phyloP scores from a whole-genome alignment of 1,140 invertebrate species.

The Drosophila nikananu region DNA sequence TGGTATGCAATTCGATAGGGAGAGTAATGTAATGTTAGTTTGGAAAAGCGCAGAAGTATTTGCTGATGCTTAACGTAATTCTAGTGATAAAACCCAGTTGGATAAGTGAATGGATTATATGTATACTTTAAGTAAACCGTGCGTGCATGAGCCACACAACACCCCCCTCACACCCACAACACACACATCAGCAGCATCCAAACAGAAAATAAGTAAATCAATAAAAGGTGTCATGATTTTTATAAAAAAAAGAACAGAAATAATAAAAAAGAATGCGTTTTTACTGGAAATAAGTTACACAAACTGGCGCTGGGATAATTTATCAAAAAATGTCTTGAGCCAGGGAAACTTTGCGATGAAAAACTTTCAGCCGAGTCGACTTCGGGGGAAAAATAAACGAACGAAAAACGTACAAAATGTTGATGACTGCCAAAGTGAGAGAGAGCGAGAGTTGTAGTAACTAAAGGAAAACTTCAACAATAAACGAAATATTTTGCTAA shows the following conservation, averaged over 20 bases:
- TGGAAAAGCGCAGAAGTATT: slow-evolving; percentile 27
- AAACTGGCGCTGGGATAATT: slow-evolving; percentile 57
- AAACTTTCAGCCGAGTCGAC: slow-evolving; percentile 28
- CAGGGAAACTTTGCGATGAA: slow-evolving; percentile 37
- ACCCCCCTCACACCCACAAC: slow-evolving; percentile 1
- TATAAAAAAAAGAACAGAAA: slow-evolving; percentile 58
- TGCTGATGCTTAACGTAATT: slow-evolving; percentile 74
- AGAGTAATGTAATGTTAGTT: slow-evolving; percentile 33
- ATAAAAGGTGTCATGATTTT: slow-evolving; percentile 82
- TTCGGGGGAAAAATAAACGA: slow-evolving; percentile 17
- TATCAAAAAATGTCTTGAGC: slow-evolving; percentile 66
- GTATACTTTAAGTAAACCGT: slow-evolving; percentile 52
- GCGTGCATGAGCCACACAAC: slow-evolving; percentile 52
- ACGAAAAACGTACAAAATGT: slow-evolving; percentile 54
- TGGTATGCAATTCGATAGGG: slow-evolving; percentile 12
- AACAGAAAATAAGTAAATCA: slow-evolving; percentile 71
- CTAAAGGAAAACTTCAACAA: slow-evolving; percentile 82
- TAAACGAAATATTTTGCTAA: slow-evolving; percentile 84
- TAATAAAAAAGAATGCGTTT: slow-evolving; percentile 30
- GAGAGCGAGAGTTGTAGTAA: slow-evolving; percentile 36
- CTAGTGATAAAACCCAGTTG: slow-evolving; percentile 74
- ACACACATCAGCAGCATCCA: slow-evolving; percentile 46
- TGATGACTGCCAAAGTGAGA: slow-evolving; percentile 46
- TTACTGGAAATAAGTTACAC: slow-evolving; percentile 43
- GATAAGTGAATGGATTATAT: slow-evolving; percentile 65